Evolutionary conservation across 2,113 vertebrate species (phyloP).

Genomic region (Pampusana beccarii): DNA sequence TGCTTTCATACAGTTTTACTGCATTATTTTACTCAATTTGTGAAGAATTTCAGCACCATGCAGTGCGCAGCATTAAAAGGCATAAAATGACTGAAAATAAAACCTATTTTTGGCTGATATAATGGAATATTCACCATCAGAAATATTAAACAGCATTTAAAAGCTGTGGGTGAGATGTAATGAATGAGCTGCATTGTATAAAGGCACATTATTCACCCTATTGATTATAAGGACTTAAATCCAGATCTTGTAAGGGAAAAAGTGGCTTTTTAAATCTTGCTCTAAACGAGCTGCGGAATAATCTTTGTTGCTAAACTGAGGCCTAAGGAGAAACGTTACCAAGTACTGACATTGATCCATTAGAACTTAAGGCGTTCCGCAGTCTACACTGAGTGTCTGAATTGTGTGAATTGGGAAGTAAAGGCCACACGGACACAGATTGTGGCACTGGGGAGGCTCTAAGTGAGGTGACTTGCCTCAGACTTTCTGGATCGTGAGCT

Average conservation of each 20-base stretch:
- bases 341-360: not conserved
- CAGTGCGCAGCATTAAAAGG: not conserved
- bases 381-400: not conserved
- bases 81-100: conserved; percentile 22
- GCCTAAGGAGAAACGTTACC: not conserved
- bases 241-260: not conserved
- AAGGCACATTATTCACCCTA: not conserved
- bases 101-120: conserved; percentile 28
- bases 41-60: conserved; percentile 7
- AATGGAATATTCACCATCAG: conserved; percentile 24
- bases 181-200: conserved; percentile 31
- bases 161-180: conserved; percentile 16
- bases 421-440: fast-evolving
- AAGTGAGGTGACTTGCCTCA: not conserved
- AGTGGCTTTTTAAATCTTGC: not conserved
- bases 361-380: not conserved
- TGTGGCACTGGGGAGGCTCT: not conserved
- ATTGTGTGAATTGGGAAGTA: fast-evolving
- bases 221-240: not conserved
- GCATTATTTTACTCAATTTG: not conserved
- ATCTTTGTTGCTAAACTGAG: not conserved
- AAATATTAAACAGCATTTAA: conserved; percentile 27
- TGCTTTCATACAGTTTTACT: not conserved
- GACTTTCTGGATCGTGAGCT: not conserved
- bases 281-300: not conserved